Evolutionary conservation across 2,113 vertebrate genomes (phyloP).

Genomic region (Daphoenositta chrysoptera): DNA sequence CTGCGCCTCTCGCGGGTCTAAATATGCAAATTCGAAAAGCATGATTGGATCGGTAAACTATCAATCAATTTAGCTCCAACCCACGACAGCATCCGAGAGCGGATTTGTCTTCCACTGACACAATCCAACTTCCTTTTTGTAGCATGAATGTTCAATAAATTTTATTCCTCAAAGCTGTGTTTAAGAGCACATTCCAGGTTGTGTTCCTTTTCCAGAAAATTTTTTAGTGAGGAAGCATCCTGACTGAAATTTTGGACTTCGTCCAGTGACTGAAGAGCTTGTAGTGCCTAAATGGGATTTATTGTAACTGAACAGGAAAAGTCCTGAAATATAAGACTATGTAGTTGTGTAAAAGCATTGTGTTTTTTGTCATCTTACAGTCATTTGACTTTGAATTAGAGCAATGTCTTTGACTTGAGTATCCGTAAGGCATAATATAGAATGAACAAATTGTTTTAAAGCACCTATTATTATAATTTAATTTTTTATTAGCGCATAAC

Average conservation of each 20-base stretch:
- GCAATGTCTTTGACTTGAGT: not conserved
- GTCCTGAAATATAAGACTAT: not conserved
- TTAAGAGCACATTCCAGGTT: not conserved
- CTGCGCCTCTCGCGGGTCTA: no score
- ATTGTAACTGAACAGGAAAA: slow-evolving; percentile 32
- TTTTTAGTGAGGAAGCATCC: not conserved
- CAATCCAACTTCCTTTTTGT: not conserved
- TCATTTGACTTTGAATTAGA: slow-evolving; percentile 4
- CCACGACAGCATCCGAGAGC: not conserved
- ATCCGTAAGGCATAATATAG: not conserved
- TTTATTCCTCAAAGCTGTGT: not conserved
- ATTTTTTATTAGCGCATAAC: not conserved
- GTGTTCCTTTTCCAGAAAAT: not conserved
- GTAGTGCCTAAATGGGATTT: not conserved
- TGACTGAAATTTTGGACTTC: not conserved
- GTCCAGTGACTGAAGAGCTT: slow-evolving; percentile 2
- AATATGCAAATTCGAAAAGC: no score
- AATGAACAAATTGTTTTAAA: not conserved
- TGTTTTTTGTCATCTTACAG: not conserved
- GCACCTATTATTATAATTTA: not conserved
- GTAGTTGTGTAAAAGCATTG: not conserved
- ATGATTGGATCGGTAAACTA: no score
- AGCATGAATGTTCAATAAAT: not conserved
- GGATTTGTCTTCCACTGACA: not conserved
- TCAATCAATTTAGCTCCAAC: no score